A percentile compares a stretch with the other conserved stretches of the same genome.
Conservation (phyloP, 2,797 vertebrate genomes). For the Tragelaphus oryx region DNA sequence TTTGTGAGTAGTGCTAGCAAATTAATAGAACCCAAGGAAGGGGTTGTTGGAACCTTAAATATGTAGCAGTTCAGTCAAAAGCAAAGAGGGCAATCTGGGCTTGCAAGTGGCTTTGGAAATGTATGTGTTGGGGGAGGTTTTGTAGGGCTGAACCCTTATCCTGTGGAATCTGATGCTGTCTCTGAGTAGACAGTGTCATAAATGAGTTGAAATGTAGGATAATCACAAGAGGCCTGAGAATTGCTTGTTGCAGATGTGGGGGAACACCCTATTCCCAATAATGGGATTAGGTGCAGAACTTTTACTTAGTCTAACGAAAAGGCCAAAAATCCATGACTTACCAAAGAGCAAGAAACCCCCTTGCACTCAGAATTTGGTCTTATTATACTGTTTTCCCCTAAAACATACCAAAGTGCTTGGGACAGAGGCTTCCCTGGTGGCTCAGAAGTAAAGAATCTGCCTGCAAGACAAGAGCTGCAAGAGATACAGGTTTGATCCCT, state of each 20-base stretch:
- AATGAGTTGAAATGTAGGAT: neutral
- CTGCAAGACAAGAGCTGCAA: neutral
- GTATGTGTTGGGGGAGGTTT: neutral
- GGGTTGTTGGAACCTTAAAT: neutral
- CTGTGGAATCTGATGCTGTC: neutral
- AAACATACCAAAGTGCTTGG: neutral
- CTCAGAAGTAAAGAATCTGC: neutral
- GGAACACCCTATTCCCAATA: rapidly evolving
- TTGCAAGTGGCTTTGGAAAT: neutral
- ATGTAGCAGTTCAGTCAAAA: neutral
- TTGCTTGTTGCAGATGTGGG: neutral
- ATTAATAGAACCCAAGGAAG: neutral
- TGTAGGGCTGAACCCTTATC: neutral
- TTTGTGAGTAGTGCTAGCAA: neutral
- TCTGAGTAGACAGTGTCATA: neutral
- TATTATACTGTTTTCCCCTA: neutral
- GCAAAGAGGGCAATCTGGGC: neutral
- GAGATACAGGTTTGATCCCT: neutral
- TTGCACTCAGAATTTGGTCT: neutral
- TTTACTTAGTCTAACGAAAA: neutral
- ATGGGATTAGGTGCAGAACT: neutral
- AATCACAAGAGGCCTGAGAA: neutral
- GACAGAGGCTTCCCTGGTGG: neutral
- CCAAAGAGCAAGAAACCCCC: neutral
- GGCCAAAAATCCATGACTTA: neutral